phyloP scores from a whole-genome alignment of 2,113 vertebrate species.

The Tetrao urogallus region DNA sequence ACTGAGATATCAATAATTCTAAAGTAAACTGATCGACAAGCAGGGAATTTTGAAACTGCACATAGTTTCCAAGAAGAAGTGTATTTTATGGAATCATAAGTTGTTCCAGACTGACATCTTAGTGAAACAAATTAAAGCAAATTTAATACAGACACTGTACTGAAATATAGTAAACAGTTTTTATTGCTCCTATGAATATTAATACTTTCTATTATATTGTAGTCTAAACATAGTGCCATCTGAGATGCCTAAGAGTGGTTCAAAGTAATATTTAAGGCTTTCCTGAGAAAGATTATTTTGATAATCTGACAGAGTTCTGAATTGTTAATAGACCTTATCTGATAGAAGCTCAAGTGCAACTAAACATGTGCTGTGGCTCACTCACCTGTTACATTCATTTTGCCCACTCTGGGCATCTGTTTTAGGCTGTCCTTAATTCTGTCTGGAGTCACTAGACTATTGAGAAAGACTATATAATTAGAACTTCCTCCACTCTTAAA shows the following conservation, averaged over 20 bases:
- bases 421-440: not conserved
- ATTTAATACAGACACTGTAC: not conserved
- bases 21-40: not conserved
- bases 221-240: not conserved
- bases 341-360: not conserved
- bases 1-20: not conserved
- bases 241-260: not conserved
- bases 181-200: not conserved
- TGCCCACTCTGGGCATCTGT: not conserved
- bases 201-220: not conserved
- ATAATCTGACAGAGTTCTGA: not conserved
- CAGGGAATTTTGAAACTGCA: not conserved
- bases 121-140: not conserved
- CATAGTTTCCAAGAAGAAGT: not conserved
- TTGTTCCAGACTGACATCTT: not conserved
- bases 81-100: not conserved
- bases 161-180: not conserved
- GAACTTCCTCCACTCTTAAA: not conserved
- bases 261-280: not conserved
- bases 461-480: not conserved
- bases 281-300: not conserved
- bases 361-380: not conserved
- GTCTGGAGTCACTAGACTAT: not conserved
- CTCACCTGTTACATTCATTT: not conserved
- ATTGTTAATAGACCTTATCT: not conserved